These are phyloP conservation scores for Cephonodes hylas DNA, from an alignment of 2,888 invertebrate species.

Conservation along the genomic window DNA sequence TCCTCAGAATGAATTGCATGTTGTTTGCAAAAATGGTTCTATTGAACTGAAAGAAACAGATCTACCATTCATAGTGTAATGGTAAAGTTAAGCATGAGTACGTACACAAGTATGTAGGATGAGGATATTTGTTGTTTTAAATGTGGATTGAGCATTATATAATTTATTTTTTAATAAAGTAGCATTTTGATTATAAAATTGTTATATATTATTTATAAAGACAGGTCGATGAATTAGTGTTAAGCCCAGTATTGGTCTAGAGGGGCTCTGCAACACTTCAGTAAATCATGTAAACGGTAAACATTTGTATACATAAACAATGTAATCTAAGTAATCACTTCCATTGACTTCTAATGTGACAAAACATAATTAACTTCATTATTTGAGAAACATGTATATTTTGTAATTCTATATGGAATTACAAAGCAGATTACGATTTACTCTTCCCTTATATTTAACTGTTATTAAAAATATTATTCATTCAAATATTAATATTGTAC, in stretches of 20 bases:
- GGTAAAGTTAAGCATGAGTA: slow-evolving; percentile 22
- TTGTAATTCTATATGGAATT: no score
- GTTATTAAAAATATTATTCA: no score
- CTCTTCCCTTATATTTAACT: no score
- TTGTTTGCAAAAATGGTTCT: slow-evolving; percentile 78
- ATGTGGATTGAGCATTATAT: slow-evolving; percentile 7
- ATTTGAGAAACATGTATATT: no score
- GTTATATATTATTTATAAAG: neutral
- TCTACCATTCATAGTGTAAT: slow-evolving; percentile 60
- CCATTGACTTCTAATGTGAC: no score
- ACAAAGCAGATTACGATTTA: no score
- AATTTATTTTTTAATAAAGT: slow-evolving; percentile 13
- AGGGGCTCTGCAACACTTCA: no score
- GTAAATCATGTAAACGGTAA: no score
- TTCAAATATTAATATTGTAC: no score
- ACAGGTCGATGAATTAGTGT: neutral
- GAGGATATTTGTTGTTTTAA: slow-evolving; percentile 19
- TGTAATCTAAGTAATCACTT: no score
- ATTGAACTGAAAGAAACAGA: slow-evolving; percentile 72
- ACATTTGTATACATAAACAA: no score
- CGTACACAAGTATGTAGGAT: slow-evolving; percentile 4
- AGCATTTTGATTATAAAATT: neutral
- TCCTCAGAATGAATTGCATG: slow-evolving; percentile 66
- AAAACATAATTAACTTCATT: no score
- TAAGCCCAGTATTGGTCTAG: neutral